These are phyloP conservation scores for Festucalex cinctus DNA, from an alignment of 2,113 vertebrate genomes.

Conservation along the genomic window DNA sequence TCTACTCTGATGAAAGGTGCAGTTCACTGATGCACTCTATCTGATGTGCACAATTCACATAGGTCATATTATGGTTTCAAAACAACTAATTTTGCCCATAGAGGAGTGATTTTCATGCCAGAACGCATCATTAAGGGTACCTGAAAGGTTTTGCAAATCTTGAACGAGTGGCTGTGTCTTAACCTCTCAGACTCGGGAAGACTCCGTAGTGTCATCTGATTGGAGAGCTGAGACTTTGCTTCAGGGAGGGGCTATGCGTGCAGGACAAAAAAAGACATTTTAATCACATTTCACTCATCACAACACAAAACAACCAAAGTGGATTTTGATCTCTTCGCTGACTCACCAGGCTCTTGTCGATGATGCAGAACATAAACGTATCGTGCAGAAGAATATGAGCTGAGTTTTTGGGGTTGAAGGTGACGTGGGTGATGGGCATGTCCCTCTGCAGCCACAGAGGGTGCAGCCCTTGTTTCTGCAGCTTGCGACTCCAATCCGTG, in stretches of 20 bases:
- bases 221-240: slow-evolving; percentile 66
- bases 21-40: too few species aligned
- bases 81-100: too few species aligned
- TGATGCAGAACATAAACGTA: slow-evolving; percentile 86
- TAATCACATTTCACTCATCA: background rate
- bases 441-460: slow-evolving; percentile 82
- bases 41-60: too few species aligned
- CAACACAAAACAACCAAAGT: background rate
- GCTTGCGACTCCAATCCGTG: slow-evolving; percentile 82
- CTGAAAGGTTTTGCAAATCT: slow-evolving; percentile 90
- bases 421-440: slow-evolving; percentile 81
- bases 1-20: too few species aligned
- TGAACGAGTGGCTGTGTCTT: slow-evolving; percentile 82
- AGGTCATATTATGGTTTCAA: too few species aligned
- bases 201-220: slow-evolving; percentile 78
- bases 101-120: too few species aligned
- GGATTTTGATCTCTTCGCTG: too few species aligned
- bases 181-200: slow-evolving; percentile 71
- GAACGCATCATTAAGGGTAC: slow-evolving; percentile 61
- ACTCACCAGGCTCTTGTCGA: slow-evolving; percentile 89
- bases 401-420: slow-evolving; percentile 80
- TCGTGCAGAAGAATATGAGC: slow-evolving; percentile 86
- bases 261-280: background rate
- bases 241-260: slow-evolving; percentile 82
- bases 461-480: slow-evolving; percentile 84